Conservation (phyloP, 2,797 vertebrate species). For the Neostethus bicornis region DNA sequence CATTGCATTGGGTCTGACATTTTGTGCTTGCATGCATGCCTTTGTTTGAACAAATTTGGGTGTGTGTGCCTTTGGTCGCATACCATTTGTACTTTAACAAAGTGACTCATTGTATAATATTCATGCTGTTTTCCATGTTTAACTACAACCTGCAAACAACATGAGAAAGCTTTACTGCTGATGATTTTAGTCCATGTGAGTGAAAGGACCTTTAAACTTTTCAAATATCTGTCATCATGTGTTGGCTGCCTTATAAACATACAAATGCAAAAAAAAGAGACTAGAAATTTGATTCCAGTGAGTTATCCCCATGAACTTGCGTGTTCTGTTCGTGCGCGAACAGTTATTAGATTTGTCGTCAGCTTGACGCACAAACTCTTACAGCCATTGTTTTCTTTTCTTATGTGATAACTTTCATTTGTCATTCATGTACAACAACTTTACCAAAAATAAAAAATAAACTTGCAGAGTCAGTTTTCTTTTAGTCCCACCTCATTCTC, state of each 20-base stretch:
- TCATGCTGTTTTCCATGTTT: background rate
- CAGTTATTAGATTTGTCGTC: slow-evolving; percentile 10
- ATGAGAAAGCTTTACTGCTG: background rate
- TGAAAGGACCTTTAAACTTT: slow-evolving; percentile 2
- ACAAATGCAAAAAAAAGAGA: slow-evolving; percentile 3
- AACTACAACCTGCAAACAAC: slow-evolving; percentile 9
- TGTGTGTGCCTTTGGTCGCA: background rate
- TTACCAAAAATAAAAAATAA: background rate
- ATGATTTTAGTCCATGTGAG: background rate
- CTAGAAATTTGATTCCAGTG: slow-evolving; percentile 6
- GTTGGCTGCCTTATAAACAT: slow-evolving; percentile 7
- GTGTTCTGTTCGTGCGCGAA: slow-evolving; percentile 7
- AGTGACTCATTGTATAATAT: background rate
- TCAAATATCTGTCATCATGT: slow-evolving; percentile 8
- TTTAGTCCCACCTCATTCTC: slow-evolving; percentile 89
- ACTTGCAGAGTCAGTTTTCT: background rate
- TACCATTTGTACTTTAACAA: background rate
- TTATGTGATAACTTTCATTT: background rate
- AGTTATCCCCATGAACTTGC: background rate
- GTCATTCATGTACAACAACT: background rate
- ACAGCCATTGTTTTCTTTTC: slow-evolving; percentile 18
- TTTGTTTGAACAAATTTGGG: slow-evolving; percentile 7
- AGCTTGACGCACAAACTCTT: slow-evolving; percentile 11
- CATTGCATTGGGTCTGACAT: background rate
- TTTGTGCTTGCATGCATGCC: slow-evolving; percentile 3